These are phyloP conservation scores for Megathymus violae DNA, from an alignment of 1,140 invertebrate species.

Conservation along the genomic window DNA sequence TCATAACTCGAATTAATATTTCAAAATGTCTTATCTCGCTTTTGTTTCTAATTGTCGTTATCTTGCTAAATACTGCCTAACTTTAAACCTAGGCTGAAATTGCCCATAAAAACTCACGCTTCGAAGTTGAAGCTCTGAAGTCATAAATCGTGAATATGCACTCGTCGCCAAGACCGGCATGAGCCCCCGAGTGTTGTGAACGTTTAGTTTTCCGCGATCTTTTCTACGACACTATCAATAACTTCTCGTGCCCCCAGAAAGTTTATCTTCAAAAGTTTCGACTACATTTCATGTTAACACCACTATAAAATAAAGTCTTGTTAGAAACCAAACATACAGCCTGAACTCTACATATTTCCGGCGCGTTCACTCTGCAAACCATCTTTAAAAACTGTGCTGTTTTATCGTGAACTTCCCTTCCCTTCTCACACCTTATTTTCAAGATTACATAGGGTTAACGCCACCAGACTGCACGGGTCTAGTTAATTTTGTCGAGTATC, in stretches of 20 bases:
- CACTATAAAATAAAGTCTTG: conserved; percentile 67
- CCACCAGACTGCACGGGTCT: conserved; percentile 35
- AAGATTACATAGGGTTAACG: conserved; percentile 10
- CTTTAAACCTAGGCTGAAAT: conserved; percentile 29
- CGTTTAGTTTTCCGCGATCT: conserved; percentile 12
- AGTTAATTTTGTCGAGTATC: conserved; percentile 47
- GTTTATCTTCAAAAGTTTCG: conserved; percentile 45
- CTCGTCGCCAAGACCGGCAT: conserved; percentile 7
- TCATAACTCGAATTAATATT: conserved; percentile 16
- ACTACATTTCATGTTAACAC: conserved; percentile 61
- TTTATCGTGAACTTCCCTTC: conserved; percentile 43
- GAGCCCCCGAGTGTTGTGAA: conserved; percentile 22
- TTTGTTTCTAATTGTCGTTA: conserved; percentile 19
- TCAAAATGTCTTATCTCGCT: conserved; percentile 4
- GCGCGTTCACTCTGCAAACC: conserved; percentile 50
- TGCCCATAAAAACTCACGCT: conserved; percentile 26
- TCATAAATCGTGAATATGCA: conserved; percentile 15
- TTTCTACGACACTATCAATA: conserved; percentile 27
- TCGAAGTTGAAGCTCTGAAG: conserved; percentile 16
- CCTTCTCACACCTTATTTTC: conserved; percentile 17
- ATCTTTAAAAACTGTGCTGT: conserved; percentile 47
- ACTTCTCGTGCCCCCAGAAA: neutral
- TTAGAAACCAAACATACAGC: conserved; percentile 64
- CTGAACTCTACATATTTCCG: conserved; percentile 59
- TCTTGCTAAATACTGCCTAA: conserved; percentile 14